Evolutionary conservation across 2,888 invertebrate species (phyloP), one percentile per base, ranked within the genome.

Genomic region (Agonopterix arenella): DNA sequence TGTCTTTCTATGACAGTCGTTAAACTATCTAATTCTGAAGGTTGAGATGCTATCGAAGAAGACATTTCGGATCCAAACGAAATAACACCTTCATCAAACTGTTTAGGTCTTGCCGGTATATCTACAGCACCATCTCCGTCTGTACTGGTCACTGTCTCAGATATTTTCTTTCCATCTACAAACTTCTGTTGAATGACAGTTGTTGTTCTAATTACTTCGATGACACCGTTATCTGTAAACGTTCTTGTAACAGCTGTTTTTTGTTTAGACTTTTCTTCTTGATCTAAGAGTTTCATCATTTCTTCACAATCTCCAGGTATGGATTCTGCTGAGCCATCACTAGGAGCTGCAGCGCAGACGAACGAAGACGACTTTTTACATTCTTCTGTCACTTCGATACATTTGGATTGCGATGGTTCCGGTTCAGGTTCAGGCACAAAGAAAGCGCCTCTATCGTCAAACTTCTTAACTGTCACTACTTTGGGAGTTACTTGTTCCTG

Each of bases 291-390:
- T 86, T 81, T 91, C 92, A 79, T 91, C 92, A 70, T 90, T 83
- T 76, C 90, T 80, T 71, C 93, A 80, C 76, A 93, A 73, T 69
- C 93, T 84, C 85, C 93, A 81, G 89, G 86, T 52, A 89, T 86
- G 0, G 89, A 89, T 62, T 89, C 89, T 1, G 84, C 89, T 44
- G 89, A 88, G 8, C 88, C 89, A 47, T 86, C 88, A 55, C 85
- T 88, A 2, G 85, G 81, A 37, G 85, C 82, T n/a, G 84, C 79
- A 44, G 85, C 86, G 47, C 90, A 90, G 45, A 86, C 72, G 51
- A 89, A 90, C 1, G 85, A 70, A 7, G 85, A 78, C 4, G 75
- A 57, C 59, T 89, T 90, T 44, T 71, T 71, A 54, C 89, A 90
- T 56, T 84, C 82, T 71, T 90, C 90, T 40, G 66, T 61, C 1